Evolutionary conservation across 2,888 invertebrate species (phyloP), one percentile per base, ranked within the genome.

Genomic region (Limnephilus marmoratus): DNA sequence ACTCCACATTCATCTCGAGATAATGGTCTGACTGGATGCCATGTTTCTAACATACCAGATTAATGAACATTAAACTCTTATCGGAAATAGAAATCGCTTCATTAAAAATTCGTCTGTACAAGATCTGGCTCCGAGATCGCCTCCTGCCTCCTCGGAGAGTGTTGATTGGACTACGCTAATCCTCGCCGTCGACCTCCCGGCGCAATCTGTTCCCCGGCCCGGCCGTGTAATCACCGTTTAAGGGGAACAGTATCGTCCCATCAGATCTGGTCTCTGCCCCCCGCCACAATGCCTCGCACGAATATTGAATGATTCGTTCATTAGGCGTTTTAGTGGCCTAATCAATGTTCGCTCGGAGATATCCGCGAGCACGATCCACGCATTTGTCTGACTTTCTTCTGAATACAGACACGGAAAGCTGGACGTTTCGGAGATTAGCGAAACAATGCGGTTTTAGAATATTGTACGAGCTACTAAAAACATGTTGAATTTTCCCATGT

Each of bases 291-390:
- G 81, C 81, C 24, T 49, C 85, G 91, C 92, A 93, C 92, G 93
- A 93, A 93, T 93, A 93, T 93, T 91, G 91, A 93, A 92, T 93
- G 93, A 93, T 93, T 90, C 90, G 45, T 83, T 90, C 90, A 91
- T 92, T 92, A 92, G 31, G 80, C 87, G 81, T 81, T 89, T 89
- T 89, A 82, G 82, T 34, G 45, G 49, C 49, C 92, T 92, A 92
- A 92, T 90, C 91, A 92, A 91, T 41, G 31, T 80, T 12, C 15
- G 13, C 31, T 89, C 34, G 85, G 18, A 24, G 29, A 31, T 80
- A 18, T 41, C 81, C 68, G 88, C 80, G 53, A 41, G 45, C 45
- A 86, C 86, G 45, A 85, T 24, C 37, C 83, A 83, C 34, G 83
- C 24, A 34, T 83, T 83, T 83, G 68, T 68, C 68, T 24, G 24